phyloP scores from a whole-genome alignment of 2,113 vertebrate species.

The Perca fluviatilis region DNA sequence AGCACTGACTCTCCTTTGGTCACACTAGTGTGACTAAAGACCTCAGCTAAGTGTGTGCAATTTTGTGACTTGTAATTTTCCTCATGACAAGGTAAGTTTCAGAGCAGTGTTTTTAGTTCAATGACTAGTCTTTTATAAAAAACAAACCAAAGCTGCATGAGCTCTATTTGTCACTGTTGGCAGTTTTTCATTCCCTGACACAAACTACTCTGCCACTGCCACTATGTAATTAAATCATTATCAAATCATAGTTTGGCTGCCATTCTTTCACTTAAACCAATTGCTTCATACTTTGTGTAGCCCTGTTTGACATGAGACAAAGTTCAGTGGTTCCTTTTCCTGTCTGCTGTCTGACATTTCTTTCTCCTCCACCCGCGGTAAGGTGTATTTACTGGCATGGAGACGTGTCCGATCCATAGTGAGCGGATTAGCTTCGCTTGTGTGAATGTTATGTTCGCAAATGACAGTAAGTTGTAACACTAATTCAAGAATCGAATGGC shows the following conservation, averaged over 20 bases:
- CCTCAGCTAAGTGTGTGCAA: conserved; percentile 28
- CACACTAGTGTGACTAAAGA: conserved; percentile 41
- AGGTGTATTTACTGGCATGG: neutral
- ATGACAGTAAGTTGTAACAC: neutral
- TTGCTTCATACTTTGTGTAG: neutral
- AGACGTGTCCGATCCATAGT: neutral
- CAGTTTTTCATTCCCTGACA: neutral
- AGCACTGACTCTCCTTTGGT: conserved; percentile 13
- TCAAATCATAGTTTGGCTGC: neutral
- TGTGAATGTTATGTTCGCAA: neutral
- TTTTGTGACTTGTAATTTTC: conserved; percentile 33
- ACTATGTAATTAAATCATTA: neutral
- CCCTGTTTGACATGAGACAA: neutral
- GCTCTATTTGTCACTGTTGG: conserved; percentile 33
- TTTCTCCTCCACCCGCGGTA: neutral
- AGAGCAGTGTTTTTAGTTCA: conserved; percentile 13
- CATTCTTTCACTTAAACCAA: neutral
- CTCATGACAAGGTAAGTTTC: conserved; percentile 7
- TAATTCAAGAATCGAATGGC: neutral
- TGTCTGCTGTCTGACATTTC: neutral
- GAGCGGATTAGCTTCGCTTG: neutral
- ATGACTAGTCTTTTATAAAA: conserved; percentile 20
- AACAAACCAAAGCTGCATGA: conserved; percentile 16
- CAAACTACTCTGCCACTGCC: neutral
- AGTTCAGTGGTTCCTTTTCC: neutral